phyloP scores from a whole-genome alignment of 2,797 vertebrate species.

The Schizopygopsis pylzovi region DNA sequence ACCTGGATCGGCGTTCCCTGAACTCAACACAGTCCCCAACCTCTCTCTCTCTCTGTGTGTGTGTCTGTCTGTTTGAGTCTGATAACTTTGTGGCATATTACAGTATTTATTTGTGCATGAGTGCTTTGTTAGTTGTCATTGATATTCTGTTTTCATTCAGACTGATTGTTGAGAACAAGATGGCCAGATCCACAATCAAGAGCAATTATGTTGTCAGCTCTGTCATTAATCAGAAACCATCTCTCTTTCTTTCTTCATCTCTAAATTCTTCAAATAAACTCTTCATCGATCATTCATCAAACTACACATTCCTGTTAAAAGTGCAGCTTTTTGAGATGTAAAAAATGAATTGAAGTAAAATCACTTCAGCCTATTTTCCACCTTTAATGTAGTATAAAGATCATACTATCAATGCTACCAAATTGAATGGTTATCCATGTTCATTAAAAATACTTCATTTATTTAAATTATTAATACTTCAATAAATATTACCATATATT shows the following conservation, averaged over 20 bases:
- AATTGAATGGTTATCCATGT: background rate
- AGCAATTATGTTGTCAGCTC: background rate
- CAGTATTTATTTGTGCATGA: conserved; percentile 33
- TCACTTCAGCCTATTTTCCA: background rate
- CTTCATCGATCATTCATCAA: background rate
- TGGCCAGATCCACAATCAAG: conserved; percentile 42
- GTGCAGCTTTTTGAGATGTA: background rate
- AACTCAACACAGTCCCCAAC: conserved; percentile 75
- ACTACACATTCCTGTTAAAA: background rate
- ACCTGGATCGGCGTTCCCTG: conserved; percentile 81
- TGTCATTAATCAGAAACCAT: conserved; percentile 78
- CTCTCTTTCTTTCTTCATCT: conserved; percentile 68
- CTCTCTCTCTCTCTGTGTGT: conserved; percentile 48
- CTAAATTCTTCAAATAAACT: background rate
- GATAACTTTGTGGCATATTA: conserved; percentile 55
- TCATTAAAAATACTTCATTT: background rate
- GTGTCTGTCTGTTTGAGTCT: conserved; percentile 56
- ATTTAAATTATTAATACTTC: background rate
- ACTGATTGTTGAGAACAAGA: conserved; percentile 50
- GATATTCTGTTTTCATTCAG: conserved; percentile 42
- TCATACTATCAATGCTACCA: background rate
- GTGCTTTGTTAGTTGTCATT: conserved; percentile 43
- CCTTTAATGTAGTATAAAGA: background rate
- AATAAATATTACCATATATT: background rate
- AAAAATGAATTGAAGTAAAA: background rate